Percentiles rank a stretch among this genome's conserved stretches.
These are phyloP conservation scores for Schizotus pectinicornis DNA, from an alignment of 2,888 invertebrate species.

Conservation along the genomic window DNA sequence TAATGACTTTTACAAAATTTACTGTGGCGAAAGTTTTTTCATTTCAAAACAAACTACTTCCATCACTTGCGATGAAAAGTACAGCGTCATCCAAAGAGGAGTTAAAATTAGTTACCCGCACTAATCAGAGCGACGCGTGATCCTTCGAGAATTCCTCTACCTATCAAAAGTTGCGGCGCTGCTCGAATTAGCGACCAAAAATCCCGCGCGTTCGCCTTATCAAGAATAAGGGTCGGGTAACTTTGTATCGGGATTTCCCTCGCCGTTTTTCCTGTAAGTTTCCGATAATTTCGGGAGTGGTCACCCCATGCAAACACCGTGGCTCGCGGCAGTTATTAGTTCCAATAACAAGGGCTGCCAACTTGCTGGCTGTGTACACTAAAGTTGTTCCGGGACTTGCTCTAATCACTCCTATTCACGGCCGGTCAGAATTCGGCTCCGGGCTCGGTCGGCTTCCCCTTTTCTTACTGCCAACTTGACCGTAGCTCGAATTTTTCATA, in stretches of 20 bases:
- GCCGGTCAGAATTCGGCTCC: constrained; percentile 44
- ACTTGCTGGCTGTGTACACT: constrained; percentile 44
- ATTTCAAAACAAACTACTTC: no score
- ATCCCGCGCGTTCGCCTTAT: no score
- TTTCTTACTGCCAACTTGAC: constrained; percentile 15
- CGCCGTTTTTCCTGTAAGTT: constrained; percentile 16
- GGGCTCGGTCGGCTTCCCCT: constrained; percentile 49
- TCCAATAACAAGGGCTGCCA: constrained; percentile 53
- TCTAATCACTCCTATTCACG: constrained; percentile 55
- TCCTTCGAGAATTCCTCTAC: no score
- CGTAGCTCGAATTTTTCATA: no score
- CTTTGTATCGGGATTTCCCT: constrained; percentile 23
- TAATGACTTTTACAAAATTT: no score
- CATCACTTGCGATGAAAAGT: no score
- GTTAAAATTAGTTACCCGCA: no score
- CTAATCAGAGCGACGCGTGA: no score
- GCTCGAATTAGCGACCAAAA: no score
- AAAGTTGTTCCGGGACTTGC: constrained; percentile 45
- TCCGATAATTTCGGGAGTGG: constrained; percentile 47
- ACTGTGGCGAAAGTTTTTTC: no score
- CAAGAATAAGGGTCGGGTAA: constrained; percentile 21
- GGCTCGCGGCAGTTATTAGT: constrained; percentile 54
- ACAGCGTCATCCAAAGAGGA: no score
- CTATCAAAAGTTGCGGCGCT: no score
- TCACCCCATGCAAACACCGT: constrained; percentile 49